Base-by-base conservation (phyloP, 2,113 vertebrate species). In the Melanerpes aurifrons region DNA sequence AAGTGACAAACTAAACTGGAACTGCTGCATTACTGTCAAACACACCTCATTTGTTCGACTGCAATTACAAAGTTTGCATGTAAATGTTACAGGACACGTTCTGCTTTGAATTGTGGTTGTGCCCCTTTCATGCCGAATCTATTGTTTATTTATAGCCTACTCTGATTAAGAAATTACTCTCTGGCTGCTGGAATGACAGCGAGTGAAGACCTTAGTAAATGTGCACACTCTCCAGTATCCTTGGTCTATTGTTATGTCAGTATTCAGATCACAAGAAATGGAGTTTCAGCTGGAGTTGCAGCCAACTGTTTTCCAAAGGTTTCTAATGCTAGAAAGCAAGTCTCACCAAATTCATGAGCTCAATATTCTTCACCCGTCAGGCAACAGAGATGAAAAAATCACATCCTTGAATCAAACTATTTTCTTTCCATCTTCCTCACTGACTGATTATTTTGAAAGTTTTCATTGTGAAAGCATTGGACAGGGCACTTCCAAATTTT, bases 301-400 rank as follows among this genome's bases (percentile, higher is more conserved):
- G 72, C 31, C 75, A 91, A 29, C 68, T 83, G 1, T 89, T 83
- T 86, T 91, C 87, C 82, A 40, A 62, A 87, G 69, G 45, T 68
- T 94, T 87, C 69, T 48, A 83, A 40, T 94, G 64, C 72, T 83
- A 18, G 17, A 89, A 85, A 77, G 47, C 61, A 85, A 90, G 26
- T 87, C 58, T 54, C 7, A 83, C 25, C 79, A 83, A 86, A 93
- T 66, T 62, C 12, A 28, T 57, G 72, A 62, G 37, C 66, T 92
- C n/a, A 16, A 2, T 83, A 35, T 82, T 91, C 71, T 74, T 91
- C 8, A 48, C 47, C 31, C 2, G 0, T 77, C 54, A 77, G 48
- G 77, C 68, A 89, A 4, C 2, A 50, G 26, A 43, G 37, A 15
- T 7, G 9, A 10, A n/a, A 56, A 37, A 77, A 82, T 62, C 61